Evolutionary conservation across 1,140 invertebrate genomes (phyloP), one percentile per base, ranked within the genome.

Genomic region (Coelopa frigida): DNA sequence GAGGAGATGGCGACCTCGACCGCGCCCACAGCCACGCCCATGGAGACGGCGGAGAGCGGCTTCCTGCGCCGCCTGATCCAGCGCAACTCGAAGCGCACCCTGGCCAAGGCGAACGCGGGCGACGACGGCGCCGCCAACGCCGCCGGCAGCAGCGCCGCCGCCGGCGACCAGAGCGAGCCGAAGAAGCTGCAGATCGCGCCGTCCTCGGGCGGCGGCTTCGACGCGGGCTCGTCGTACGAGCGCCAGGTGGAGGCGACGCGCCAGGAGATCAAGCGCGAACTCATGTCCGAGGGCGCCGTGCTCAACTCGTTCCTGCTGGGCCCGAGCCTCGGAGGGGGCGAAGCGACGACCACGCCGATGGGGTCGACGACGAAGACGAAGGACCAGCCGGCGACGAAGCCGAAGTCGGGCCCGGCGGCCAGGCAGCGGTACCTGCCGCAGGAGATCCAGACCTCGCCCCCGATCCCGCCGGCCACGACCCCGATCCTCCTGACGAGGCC

Each of bases 1-100:
- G 33, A 41, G 43, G 22, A 32, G 12, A 41, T 29, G 12, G 36
- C 37, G 29, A 49, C 29, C 23, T 1, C 43, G 0, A 48, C 35
- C 4, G 17, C 11, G 14, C 6, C 35, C 5, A 21, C 18, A 24
- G 26, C 29, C n/a, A 15, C 23, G 2, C 18, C 7, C 15, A 23
- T 43, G 12, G 17, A 49, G 6, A 29, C 18, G 18, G 14, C 27
- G 56, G 77, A 81, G 47, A 72, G 74, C 40, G 80, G 80, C 17
- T 82, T 84, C 55, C 80, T 83, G 59, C 76, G 78, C 23, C 73
- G 80, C 44, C 60, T 84, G 15, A 72, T 83, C 7, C 73, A 81
- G 39, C 76, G 79, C 51, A 68, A 65, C 33, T 68, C 64, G 0
- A 68, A 83, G 78, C 57, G 63, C 26, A 58, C 54, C 33, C 58